A percentile compares a stretch with the other conserved stretches of the same genome.
Conservation (phyloP, 2,797 vertebrate genomes). For the Perodicticus potto region DNA sequence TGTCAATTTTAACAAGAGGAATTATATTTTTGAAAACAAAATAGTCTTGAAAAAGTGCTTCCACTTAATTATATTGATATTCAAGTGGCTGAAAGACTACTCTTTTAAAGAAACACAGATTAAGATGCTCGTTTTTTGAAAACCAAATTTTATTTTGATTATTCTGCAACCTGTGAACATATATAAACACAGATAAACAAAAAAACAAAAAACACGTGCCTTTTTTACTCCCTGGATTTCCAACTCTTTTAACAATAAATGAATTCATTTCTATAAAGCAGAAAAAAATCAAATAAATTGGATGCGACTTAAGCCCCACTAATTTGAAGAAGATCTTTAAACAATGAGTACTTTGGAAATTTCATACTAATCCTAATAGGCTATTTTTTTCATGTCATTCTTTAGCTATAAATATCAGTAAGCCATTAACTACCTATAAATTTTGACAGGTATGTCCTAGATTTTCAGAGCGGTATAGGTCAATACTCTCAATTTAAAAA, state of each 20-base stretch:
- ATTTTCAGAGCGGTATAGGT: neutral
- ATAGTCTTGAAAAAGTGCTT: neutral
- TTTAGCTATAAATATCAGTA: neutral
- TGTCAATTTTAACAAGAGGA: constrained; percentile 5
- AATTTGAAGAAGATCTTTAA: constrained; percentile 4
- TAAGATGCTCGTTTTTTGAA: neutral
- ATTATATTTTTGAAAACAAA: constrained; percentile 14
- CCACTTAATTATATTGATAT: neutral
- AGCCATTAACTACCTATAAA: neutral
- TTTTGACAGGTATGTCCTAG: neutral
- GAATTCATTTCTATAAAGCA: constrained; percentile 25
- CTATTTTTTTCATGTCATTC: neutral
- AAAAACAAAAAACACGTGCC: neutral
- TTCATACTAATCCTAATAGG: neutral
- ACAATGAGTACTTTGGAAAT: neutral
- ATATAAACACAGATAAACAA: neutral
- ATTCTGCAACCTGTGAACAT: constrained; percentile 2
- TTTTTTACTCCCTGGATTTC: neutral
- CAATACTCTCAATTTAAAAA: constrained; percentile 20
- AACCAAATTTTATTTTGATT: constrained; percentile 12
- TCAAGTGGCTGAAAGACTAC: neutral
- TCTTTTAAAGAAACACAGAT: constrained; percentile 16
- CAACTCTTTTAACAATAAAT: neutral
- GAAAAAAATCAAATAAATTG: neutral
- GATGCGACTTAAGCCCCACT: neutral